Evolutionary conservation across 2,113 vertebrate genomes (phyloP), one percentile per base, ranked within the genome.

Genomic region (Colinus virginianus): DNA sequence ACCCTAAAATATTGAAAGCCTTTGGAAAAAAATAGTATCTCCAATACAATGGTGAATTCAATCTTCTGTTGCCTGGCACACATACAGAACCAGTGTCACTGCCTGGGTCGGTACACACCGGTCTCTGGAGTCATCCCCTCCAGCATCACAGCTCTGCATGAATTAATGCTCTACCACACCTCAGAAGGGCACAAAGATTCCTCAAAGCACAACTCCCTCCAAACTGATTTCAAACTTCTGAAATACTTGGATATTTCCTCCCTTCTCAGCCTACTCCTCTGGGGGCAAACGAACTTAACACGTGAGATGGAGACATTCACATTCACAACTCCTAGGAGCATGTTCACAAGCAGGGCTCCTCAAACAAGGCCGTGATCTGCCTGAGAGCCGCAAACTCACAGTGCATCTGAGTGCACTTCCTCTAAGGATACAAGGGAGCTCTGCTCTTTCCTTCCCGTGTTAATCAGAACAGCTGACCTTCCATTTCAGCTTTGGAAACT

Each of bases 291-390:
- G 19, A 62, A 75, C 5, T 13, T 4, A 4, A 84, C 32, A 58
- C n/a, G 5, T 0, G 3, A 74, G 42, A 84, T 5, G 8, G 26
- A 78, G 21, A 28, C 0, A 23, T 2, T 36, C 45, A 25, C 3
- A 1, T 78, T 15, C 64, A 51, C 28, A 59, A 5, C 38, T 58
- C 56, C 25, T 66, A 66, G 32, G 38, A 7, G 7, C 36, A 46
- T 18, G 9, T 0, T 19, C 48, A 40, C 20, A 77, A 69, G 56
- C 42, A n/a, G 1, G 1, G 32, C 16, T 75, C 56, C 70, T 32
- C 40, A 34, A 9, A 36, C 55, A 13, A 17, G 26, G 17, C 32
- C 25, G 7, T 2, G 25, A 74, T 43, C 56, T 2, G 1, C 7
- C 0, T 4, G 43, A 28, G 34, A 74, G 53, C 34, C 84, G 72